A percentile compares a stretch with the other conserved stretches of the same genome.
phyloP scores from a whole-genome alignment of 2,113 vertebrate species.

The Heteronetta atricapilla region DNA sequence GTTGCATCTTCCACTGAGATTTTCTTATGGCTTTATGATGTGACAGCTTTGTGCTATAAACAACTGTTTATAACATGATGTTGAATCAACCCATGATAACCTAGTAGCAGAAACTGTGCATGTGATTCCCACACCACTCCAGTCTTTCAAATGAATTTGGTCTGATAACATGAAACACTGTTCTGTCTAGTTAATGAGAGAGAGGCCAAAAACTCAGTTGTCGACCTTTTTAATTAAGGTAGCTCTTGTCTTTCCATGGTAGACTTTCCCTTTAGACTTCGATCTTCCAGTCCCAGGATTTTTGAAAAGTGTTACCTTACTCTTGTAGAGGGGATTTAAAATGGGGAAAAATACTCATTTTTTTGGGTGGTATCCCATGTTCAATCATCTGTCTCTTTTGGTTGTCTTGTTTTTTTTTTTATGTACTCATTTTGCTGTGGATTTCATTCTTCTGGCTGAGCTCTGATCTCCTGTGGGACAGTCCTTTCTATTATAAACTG shows the following conservation, averaged over 20 bases:
- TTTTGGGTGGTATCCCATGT: background rate
- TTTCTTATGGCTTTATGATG: background rate
- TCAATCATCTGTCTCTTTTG: background rate
- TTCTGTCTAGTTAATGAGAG: background rate
- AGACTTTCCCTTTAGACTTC: background rate
- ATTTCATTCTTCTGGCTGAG: constrained; percentile 59
- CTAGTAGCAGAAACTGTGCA: background rate
- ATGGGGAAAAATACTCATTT: background rate
- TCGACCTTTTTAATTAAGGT: background rate
- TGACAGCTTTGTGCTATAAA: background rate
- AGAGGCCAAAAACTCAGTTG: background rate
- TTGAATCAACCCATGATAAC: background rate
- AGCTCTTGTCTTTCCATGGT: background rate
- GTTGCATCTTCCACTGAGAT: background rate
- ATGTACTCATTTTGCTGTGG: constrained; percentile 11
- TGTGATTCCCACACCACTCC: background rate
- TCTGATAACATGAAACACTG: background rate
- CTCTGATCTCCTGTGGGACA: constrained; percentile 28
- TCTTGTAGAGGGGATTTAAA: background rate
- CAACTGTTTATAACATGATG: background rate
- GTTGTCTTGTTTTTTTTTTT: background rate
- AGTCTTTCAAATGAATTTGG: background rate
- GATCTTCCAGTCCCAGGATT: background rate
- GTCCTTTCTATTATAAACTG: constrained; percentile 46
- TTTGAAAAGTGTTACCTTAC: background rate